A percentile compares a stretch with the other conserved stretches of the same genome.
Evolutionary conservation across 2,888 invertebrate species (phyloP).

Genomic region (Chironomus tentans): DNA sequence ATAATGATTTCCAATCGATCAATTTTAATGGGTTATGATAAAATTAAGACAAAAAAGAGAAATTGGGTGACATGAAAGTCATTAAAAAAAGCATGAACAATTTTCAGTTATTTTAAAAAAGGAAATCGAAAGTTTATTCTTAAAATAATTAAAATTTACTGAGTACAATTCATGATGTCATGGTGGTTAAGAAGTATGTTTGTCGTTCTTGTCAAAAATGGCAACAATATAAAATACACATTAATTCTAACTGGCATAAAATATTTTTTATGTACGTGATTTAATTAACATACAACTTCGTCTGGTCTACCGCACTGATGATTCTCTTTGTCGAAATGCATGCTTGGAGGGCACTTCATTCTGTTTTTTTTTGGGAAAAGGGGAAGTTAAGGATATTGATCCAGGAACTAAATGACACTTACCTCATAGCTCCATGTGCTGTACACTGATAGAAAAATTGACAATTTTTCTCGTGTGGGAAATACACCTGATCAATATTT

Average conservation of each 20-base stretch:
- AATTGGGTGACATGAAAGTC: too few relatives aligned
- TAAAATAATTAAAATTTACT: too few relatives aligned
- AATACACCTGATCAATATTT: slow-evolving; percentile 14
- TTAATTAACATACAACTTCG: slow-evolving; percentile 4
- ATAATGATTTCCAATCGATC: too few relatives aligned
- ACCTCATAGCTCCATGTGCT: slow-evolving; percentile 8
- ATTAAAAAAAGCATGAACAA: too few relatives aligned
- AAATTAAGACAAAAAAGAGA: too few relatives aligned
- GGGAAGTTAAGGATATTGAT: too few relatives aligned
- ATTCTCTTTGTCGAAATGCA: slow-evolving; percentile 5
- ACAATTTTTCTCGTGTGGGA: slow-evolving; percentile 17
- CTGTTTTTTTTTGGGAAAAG: background rate
- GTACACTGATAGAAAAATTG: slow-evolving; percentile 13
- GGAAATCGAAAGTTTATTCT: too few relatives aligned
- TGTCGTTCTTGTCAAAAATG: background rate
- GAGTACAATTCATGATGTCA: background rate
- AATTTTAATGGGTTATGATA: too few relatives aligned
- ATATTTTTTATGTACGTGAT: background rate
- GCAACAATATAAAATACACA: background rate
- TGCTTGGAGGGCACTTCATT: slow-evolving; percentile 8
- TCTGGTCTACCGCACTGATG: slow-evolving; percentile 17
- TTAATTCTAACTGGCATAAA: background rate
- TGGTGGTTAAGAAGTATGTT: background rate
- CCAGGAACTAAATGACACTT: background rate
- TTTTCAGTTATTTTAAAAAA: too few relatives aligned